Evolutionary conservation across 2,888 invertebrate species (phyloP), one percentile per base, ranked within the genome.

Genomic region (Drosophila anceps): DNA sequence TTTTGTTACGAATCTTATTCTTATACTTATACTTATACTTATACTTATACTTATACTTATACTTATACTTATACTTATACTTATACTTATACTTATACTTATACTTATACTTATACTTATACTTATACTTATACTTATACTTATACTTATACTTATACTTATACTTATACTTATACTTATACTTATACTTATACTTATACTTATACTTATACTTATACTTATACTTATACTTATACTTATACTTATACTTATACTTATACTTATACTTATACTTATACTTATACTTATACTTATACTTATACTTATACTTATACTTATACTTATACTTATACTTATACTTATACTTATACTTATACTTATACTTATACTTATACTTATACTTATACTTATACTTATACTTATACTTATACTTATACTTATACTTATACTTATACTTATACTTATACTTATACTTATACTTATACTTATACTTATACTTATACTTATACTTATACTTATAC

Each of bases 111-210:
- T 20, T 43, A 43, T 43, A 24, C 43, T 20, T 43, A 20, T 20
- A 43, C 43, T 37, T 37, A 37, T 37, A 37, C 35, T 37, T 37
- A 37, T 37, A 37, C 35, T 37, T 37, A 37, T 37, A 37, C 35
- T 37, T 37, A 37, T 37, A 37, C 24, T 27, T 44, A 24, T 15
- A 44, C 44, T 44, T 44, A 44, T 24, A 44, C 44, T 44, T 13
- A 24, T 12, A 44, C 44, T 24, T 44, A 51, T 33, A 31, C 29
- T 48, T 29, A n/a, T 41, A 41, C n/a, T 41, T 41, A 41, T 41
- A 41, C 41, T 41, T n/a, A 41, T n/a, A 41, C 41, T 41, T n/a
- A 41, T 41, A 41, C 41, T 41, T n/a, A 41, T 41, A n/a, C 41
- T 41, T n/a, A n/a, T 41, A n/a, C 41, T 41, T n/a, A n/a, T 41